These are phyloP conservation scores for Lamprologus speciosus DNA, from an alignment of 2,113 vertebrate genomes.

Conservation along the genomic window DNA sequence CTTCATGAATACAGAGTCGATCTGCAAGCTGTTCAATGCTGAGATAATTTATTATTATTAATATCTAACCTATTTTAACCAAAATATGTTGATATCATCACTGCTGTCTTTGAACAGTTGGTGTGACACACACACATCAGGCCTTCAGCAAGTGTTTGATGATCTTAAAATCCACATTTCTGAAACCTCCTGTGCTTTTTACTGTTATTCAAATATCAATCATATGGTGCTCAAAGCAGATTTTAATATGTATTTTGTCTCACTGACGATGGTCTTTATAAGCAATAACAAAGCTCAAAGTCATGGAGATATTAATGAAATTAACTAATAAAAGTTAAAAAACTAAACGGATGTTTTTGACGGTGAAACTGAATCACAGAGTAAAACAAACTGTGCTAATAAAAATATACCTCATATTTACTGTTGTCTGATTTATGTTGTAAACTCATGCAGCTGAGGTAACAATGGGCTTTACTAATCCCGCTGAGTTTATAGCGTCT, in stretches of 20 bases:
- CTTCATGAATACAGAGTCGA: background rate
- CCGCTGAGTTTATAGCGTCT: background rate
- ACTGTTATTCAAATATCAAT: background rate
- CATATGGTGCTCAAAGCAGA: background rate
- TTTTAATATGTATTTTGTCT: background rate
- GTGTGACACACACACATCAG: background rate
- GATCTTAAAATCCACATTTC: background rate
- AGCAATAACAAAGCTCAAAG: accelerated
- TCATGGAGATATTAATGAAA: background rate
- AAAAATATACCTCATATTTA: background rate
- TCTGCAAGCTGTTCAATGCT: background rate
- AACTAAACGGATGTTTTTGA: background rate
- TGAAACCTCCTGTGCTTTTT: accelerated
- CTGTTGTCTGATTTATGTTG: background rate
- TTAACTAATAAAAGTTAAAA: background rate
- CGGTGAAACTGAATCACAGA: background rate
- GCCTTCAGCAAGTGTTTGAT: background rate
- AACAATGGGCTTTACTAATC: background rate
- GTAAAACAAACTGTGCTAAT: background rate
- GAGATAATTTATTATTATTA: background rate
- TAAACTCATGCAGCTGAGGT: background rate
- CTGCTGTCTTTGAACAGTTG: background rate
- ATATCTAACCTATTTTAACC: background rate
- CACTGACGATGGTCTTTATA: accelerated
- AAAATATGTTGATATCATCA: background rate